A percentile compares a stretch with the other conserved stretches of the same genome.
Conservation (phyloP, 2,888 invertebrate species). For the Polydrusus tereticollis region DNA sequence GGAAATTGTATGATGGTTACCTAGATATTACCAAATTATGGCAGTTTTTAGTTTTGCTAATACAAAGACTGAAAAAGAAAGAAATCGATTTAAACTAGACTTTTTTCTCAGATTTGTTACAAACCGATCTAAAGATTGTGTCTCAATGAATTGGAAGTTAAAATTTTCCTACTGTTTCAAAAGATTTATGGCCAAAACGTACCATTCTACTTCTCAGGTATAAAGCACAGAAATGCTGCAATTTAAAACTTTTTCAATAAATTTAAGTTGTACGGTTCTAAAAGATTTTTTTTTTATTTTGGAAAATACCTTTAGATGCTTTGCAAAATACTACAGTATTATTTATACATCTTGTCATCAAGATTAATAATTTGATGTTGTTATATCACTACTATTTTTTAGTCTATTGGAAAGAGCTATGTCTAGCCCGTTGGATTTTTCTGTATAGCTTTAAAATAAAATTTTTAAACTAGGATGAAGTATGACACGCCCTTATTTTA, state of each 20-base stretch:
- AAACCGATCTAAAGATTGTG: conserved; percentile 20
- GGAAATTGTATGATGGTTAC: no score
- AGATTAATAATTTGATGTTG: no score
- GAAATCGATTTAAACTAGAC: not conserved
- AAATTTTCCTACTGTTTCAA: conserved; percentile 22
- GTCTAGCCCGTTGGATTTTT: no score
- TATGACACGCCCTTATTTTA: no score
- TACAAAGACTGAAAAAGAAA: no score
- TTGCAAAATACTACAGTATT: not conserved
- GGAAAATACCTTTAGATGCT: conserved; percentile 2
- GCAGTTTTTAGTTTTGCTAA: no score
- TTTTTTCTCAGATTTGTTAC: not conserved
- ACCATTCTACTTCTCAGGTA: conserved; percentile 39
- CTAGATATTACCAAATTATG: no score
- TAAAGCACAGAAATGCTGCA: conserved; percentile 34
- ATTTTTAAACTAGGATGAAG: no score
- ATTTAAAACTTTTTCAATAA: conserved; percentile 43
- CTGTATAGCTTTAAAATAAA: no score
- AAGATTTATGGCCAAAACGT: conserved; percentile 37
- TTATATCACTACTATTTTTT: no score
- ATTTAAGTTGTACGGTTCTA: conserved; percentile 13
- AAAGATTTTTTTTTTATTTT: conserved; percentile 26
- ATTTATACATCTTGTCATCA: no score
- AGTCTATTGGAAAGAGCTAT: no score
- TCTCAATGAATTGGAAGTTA: conserved; percentile 28